Conservation (phyloP, 2,888 invertebrate genomes). For the Thyatira batis region DNA sequence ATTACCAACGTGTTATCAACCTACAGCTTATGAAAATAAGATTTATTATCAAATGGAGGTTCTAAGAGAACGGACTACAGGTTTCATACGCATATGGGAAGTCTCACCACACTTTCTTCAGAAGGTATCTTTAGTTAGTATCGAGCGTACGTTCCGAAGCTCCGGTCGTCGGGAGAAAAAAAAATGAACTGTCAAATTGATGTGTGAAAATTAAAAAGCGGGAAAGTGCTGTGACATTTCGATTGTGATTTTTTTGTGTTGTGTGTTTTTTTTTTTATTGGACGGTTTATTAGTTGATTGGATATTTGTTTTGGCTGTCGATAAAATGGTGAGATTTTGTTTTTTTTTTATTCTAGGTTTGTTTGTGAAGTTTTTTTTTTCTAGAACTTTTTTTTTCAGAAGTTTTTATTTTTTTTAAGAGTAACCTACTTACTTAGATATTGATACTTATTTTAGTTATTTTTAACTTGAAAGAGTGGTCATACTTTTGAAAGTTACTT, state of each 20-base stretch:
- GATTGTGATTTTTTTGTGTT: too few relatives aligned
- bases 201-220: slow-evolving; percentile 30
- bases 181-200: slow-evolving; percentile 37
- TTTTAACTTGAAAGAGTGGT: too few relatives aligned
- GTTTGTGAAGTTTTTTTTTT: neutral
- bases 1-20: neutral
- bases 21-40: neutral
- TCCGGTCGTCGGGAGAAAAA: slow-evolving; percentile 34
- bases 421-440: too few relatives aligned
- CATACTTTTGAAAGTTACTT: too few relatives aligned
- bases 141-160: slow-evolving; percentile 20
- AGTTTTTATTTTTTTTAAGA: neutral
- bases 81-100: slow-evolving; percentile 43
- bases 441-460: too few relatives aligned
- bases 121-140: slow-evolving; percentile 42
- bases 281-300: slow-evolving; percentile 31
- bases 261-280: slow-evolving; percentile 30
- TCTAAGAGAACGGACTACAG: neutral
- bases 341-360: neutral
- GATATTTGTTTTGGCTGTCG: slow-evolving; percentile 28
- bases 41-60: neutral
- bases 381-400: neutral
- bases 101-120: slow-evolving; percentile 60
- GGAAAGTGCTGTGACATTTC: slow-evolving; percentile 39
- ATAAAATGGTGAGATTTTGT: slow-evolving; percentile 34